Percentiles rank a stretch among this genome's conserved stretches.
These are phyloP conservation scores for Clivina fossor DNA, from an alignment of 2,888 invertebrate genomes.

Conservation along the genomic window DNA sequence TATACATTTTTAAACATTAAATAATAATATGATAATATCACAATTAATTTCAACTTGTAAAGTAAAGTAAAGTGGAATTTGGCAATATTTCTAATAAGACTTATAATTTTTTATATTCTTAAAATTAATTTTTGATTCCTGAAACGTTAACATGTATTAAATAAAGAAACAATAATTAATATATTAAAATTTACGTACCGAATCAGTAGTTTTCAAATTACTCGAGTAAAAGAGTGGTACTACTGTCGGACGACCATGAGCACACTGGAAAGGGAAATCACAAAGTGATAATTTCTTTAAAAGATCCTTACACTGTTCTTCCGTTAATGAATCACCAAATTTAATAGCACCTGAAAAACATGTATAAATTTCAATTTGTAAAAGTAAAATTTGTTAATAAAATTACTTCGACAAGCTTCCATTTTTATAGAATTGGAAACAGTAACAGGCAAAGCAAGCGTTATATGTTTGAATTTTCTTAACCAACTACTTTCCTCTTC, in stretches of 20 bases:
- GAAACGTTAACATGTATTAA: no score
- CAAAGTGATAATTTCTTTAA: slow-evolving; percentile 64
- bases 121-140: no score
- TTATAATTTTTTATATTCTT: no score
- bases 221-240: slow-evolving; percentile 63
- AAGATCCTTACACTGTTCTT: slow-evolving; percentile 60
- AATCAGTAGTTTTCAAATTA: no score
- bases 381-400: slow-evolving; percentile 14
- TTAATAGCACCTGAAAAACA: slow-evolving; percentile 71
- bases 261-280: slow-evolving; percentile 80
- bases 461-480: slow-evolving; percentile 27
- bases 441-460: slow-evolving; percentile 46
- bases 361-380: slow-evolving; percentile 18
- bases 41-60: no score
- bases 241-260: slow-evolving; percentile 81
- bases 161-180: no score
- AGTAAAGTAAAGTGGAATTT: no score
- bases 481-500: slow-evolving; percentile 32
- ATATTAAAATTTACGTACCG: not conserved
- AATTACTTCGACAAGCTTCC: slow-evolving; percentile 66
- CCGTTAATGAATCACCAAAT: slow-evolving; percentile 71
- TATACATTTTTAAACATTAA: no score
- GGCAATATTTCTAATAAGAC: no score
- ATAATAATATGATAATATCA: no score
- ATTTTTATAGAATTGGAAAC: slow-evolving; percentile 59